Conservation (phyloP, 1,140 invertebrate genomes). For the Aradophagus sp. region DNA sequence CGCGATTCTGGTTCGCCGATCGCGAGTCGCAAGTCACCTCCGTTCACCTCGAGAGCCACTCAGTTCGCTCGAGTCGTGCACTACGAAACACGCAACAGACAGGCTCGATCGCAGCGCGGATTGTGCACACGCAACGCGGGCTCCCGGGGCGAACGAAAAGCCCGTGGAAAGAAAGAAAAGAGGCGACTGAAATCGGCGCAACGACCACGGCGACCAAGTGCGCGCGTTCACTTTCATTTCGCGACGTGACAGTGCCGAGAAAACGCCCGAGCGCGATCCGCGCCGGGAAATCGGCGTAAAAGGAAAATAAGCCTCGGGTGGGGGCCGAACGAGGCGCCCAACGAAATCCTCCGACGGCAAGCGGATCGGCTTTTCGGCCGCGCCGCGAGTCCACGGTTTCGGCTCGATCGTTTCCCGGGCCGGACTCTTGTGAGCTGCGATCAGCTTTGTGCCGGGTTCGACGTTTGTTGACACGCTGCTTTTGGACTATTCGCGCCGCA, state of each 20-base stretch:
- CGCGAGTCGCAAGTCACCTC: slow-evolving; percentile 71
- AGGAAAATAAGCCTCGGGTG: too few relatives aligned
- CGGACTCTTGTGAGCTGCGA: too few relatives aligned
- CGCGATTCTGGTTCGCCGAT: slow-evolving; percentile 58
- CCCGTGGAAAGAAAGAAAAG: too few relatives aligned
- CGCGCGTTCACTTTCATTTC: slow-evolving; percentile 38
- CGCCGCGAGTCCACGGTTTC: slow-evolving; percentile 33
- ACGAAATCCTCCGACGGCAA: not conserved
- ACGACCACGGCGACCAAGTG: not conserved
- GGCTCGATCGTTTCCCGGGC: too few relatives aligned
- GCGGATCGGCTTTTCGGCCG: slow-evolving; percentile 21
- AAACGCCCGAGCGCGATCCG: slow-evolving; percentile 10
- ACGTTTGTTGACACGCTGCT: too few relatives aligned
- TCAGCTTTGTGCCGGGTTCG: too few relatives aligned
- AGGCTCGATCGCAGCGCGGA: slow-evolving; percentile 52
- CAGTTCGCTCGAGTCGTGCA: slow-evolving; percentile 64
- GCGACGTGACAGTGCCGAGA: slow-evolving; percentile 41
- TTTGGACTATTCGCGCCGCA: too few relatives aligned
- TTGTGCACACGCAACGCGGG: slow-evolving; percentile 42
- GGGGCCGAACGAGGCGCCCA: too few relatives aligned
- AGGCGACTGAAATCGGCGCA: too few relatives aligned
- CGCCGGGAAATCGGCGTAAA: slow-evolving; percentile 1
- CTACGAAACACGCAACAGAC: slow-evolving; percentile 60
- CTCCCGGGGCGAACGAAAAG: too few relatives aligned
- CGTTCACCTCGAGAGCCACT: slow-evolving; percentile 68